These are phyloP conservation scores for Drosophila rellima DNA, from an alignment of 2,888 invertebrate species.

Conservation along the genomic window DNA sequence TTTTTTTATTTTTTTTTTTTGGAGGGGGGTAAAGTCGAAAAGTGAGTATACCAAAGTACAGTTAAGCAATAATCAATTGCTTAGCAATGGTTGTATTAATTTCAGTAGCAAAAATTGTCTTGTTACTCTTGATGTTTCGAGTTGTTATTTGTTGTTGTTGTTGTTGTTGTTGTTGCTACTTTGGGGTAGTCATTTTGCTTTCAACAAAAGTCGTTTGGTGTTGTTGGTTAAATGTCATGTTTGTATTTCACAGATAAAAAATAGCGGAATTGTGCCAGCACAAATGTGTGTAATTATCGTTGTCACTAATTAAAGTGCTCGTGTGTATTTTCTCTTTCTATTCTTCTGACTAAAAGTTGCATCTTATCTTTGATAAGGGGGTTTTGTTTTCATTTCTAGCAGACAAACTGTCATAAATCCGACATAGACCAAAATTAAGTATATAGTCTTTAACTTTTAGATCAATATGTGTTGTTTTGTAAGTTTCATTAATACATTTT, in stretches of 20 bases:
- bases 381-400: constrained; percentile 42
- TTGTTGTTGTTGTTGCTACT: constrained; percentile 28
- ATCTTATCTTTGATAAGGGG: constrained; percentile 40
- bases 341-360: constrained; percentile 33
- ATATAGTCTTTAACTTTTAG: constrained; percentile 17
- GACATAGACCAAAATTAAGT: constrained; percentile 4
- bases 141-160: constrained; percentile 54
- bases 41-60: constrained; percentile 70
- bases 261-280: constrained; percentile 65
- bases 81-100: constrained; percentile 66
- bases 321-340: constrained; percentile 22
- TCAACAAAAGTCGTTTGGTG: constrained; percentile 76
- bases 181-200: constrained; percentile 61
- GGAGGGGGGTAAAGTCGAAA: constrained; percentile 1
- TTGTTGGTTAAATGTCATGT: constrained; percentile 65
- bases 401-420: constrained; percentile 55
- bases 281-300: constrained; percentile 81
- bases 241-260: constrained; percentile 72
- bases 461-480: neutral
- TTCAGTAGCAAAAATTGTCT: constrained; percentile 55
- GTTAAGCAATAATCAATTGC: constrained; percentile 75
- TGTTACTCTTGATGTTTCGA: constrained; percentile 42
- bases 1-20: neutral
- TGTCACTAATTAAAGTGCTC: constrained; percentile 80
- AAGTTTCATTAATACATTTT: neutral